Conservation (phyloP, 2,113 vertebrate species). For the Neomonachus schauinslandi region DNA sequence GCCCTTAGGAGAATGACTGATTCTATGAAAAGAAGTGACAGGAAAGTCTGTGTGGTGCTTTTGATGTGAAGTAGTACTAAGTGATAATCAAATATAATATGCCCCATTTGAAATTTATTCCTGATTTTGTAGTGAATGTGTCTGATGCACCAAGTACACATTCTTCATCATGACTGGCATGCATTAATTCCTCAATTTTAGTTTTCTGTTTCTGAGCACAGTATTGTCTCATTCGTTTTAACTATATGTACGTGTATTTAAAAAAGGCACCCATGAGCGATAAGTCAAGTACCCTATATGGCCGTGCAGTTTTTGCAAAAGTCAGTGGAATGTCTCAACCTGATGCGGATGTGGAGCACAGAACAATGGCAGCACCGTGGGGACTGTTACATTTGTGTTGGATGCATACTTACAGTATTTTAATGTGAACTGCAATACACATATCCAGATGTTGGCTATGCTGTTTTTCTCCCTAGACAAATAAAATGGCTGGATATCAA, state of each 20-base stretch:
- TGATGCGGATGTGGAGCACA: neutral
- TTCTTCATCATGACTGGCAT: neutral
- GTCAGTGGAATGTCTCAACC: neutral
- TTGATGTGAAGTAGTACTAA: neutral
- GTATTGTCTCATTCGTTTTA: neutral
- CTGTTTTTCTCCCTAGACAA: conserved; percentile 37
- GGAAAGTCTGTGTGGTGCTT: neutral
- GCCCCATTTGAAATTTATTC: neutral
- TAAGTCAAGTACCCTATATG: neutral
- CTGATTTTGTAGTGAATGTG: neutral
- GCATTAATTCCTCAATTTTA: neutral
- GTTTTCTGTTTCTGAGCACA: neutral
- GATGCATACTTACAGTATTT: neutral
- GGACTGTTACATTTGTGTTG: neutral
- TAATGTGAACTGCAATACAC: neutral
- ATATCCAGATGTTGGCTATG: conserved; percentile 1
- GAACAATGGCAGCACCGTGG: neutral
- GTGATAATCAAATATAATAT: neutral
- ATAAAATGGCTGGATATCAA: conserved; percentile 41
- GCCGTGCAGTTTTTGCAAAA: neutral
- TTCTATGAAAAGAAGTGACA: neutral
- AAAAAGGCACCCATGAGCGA: neutral
- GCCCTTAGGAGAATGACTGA: neutral
- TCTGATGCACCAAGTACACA: neutral
- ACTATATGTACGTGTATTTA: neutral